Evolutionary conservation across 92 coral and sea anemone species (phyloP).

Genomic region (Palythoa heliodiscus): DNA sequence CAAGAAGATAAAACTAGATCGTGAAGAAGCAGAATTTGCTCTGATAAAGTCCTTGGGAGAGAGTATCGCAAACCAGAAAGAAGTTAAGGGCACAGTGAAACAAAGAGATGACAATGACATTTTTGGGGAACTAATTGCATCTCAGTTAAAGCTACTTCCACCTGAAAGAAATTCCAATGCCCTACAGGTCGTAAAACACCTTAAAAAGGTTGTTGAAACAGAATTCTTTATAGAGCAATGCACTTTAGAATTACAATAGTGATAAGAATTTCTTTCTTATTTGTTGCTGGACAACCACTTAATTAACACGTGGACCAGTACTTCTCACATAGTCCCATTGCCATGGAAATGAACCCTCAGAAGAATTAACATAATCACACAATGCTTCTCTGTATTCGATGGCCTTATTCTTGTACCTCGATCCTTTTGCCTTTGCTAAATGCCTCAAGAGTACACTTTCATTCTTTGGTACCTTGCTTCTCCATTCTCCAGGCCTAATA

Average conservation of each 20-base stretch:
- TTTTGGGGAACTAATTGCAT: slow-evolving; percentile 49
- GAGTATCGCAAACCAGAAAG: slow-evolving; percentile 40
- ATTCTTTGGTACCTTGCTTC: slow-evolving; percentile 48
- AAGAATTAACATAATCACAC: slow-evolving; percentile 62
- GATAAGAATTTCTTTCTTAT: slow-evolving; percentile 21
- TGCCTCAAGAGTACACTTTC: slow-evolving; percentile 49
- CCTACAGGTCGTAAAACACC: slow-evolving; percentile 18
- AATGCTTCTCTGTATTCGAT: slow-evolving; percentile 52
- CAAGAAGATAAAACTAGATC: slow-evolving; percentile 45
- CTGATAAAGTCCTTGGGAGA: slow-evolving; percentile 48
- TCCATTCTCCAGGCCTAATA: slow-evolving; percentile 64
- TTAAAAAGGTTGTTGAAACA: slow-evolving; percentile 18
- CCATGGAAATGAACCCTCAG: slow-evolving; percentile 66
- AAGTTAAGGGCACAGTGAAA: slow-evolving; percentile 29
- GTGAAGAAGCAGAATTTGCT: slow-evolving; percentile 64
- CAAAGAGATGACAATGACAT: slow-evolving; percentile 57
- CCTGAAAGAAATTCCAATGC: slow-evolving; percentile 32
- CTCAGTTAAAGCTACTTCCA: slow-evolving; percentile 48
- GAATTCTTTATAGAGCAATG: slow-evolving; percentile 22
- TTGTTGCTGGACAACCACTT: slow-evolving; percentile 18
- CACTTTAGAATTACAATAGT: slow-evolving; percentile 22
- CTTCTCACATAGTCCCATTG: slow-evolving; percentile 68
- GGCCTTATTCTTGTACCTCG: slow-evolving; percentile 60
- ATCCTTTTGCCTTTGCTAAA: slow-evolving; percentile 54
- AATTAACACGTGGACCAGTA: slow-evolving; percentile 55